phyloP scores from a whole-genome alignment of 1,140 invertebrate genomes.

The Oedothorax gibbosus region DNA sequence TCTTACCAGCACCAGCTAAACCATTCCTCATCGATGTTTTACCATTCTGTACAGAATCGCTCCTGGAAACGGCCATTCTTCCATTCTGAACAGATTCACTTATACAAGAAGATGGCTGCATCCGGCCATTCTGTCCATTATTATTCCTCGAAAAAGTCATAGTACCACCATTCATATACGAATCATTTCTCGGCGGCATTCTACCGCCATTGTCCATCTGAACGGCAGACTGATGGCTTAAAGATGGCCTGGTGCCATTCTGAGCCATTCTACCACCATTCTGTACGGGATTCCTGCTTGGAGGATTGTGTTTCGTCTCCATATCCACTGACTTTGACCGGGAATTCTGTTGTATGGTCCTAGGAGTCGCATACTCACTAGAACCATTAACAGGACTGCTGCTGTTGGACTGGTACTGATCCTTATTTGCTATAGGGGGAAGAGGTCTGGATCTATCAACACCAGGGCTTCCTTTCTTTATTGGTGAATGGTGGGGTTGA shows the following conservation, averaged over 20 bases:
- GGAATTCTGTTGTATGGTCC: not conserved
- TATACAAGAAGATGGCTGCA: no score
- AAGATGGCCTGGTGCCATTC: not conserved
- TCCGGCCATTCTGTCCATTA: no score
- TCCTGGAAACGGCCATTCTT: no score
- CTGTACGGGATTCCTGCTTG: not conserved
- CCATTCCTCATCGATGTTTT: not conserved
- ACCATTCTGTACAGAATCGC: no score
- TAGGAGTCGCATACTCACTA: not conserved
- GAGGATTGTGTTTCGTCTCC: slow-evolving; percentile 2
- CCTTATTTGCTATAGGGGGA: slow-evolving; percentile 57
- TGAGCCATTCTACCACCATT: not conserved
- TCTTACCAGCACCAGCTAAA: not conserved
- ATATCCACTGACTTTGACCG: slow-evolving; percentile 42
- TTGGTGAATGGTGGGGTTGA: slow-evolving; percentile 60
- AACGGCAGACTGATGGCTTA: no score
- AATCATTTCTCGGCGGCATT: slow-evolving; percentile 1
- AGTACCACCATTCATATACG: no score
- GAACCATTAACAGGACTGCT: slow-evolving; percentile 4
- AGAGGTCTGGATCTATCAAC: slow-evolving; percentile 62
- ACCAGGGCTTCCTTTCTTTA: slow-evolving; percentile 65
- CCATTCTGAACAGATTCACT: no score
- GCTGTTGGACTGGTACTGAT: slow-evolving; percentile 44
- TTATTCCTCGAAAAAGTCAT: no score
- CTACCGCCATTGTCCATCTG: not conserved